Base-by-base conservation (phyloP, 2,888 invertebrate species). In the Drosophila borealis region DNA sequence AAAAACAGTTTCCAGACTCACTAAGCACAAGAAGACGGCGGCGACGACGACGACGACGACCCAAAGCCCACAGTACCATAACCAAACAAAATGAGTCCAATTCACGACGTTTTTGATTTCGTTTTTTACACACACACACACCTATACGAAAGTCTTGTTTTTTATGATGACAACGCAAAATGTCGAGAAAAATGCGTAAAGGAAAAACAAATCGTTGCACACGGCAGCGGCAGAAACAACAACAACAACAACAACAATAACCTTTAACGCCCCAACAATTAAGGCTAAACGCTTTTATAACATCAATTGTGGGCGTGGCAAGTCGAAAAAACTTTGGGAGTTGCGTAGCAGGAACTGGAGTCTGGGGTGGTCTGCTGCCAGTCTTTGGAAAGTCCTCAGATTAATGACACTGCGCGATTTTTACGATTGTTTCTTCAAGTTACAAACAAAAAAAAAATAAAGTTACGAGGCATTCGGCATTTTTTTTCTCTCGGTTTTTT, bases 331-430 rank as follows among this genome's bases (percentile, higher is more conserved):
- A 36, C 13, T 48, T 73, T 74, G 64, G 56, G 46, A 34, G 55
- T 48, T 49, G 49, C 19, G 19, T 13, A 45, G 57, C 29, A 17
- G 37, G 45, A 5, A 9, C 4, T 14, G 8, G 45, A 36, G 4
- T 41, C 2, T n/a, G 19, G 33, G n/a, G 14, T 2, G 37, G 39
- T 9, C 33, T 21, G 19, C 21, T 49, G 45, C 19, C 14, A 33
- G 45, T 44, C 37, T 25, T 45, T 65, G 72, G 60, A 59, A 60
- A 50, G 71, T 70, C 79, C 77, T 74, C 82, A 81, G 85, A 85
- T 85, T 82, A 83, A 83, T 83, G 83, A 81, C 84, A 85, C 74
- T 75, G 79, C 73, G 72, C 82, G 82, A 85, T 83, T 83, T 83
- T 85, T 83, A 83, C 83, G 83, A 83, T 83, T 83, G 83, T 83